Conservation (phyloP, 2,797 vertebrate genomes). For the Aldrovandia affinis region DNA sequence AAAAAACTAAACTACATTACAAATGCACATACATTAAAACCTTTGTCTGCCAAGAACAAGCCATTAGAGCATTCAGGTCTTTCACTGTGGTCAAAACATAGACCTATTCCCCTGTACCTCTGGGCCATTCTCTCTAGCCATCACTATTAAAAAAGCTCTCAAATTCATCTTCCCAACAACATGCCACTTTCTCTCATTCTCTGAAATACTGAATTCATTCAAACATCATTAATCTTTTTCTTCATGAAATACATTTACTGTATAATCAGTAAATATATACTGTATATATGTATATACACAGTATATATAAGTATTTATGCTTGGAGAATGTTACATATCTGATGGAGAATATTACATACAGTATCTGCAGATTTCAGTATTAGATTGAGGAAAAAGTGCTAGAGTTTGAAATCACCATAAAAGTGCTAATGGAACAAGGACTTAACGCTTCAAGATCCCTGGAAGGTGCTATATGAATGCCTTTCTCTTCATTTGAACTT, state of each 20-base stretch:
- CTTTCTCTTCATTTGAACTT: background rate
- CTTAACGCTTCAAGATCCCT: background rate
- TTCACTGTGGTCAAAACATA: background rate
- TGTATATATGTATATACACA: no score
- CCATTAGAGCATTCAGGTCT: background rate
- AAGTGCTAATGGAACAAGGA: background rate
- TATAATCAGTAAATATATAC: background rate
- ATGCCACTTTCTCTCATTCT: background rate
- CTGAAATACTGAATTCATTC: background rate
- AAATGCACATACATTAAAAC: background rate
- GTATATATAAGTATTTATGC: background rate
- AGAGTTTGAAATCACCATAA: background rate
- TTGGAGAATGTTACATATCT: background rate
- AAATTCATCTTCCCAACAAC: background rate
- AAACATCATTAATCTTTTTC: background rate
- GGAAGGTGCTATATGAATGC: background rate
- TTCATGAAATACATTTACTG: background rate
- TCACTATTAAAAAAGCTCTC: background rate
- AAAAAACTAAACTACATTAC: background rate
- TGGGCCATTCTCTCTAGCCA: background rate
- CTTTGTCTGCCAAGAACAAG: background rate
- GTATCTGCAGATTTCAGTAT: background rate
- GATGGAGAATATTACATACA: no score
- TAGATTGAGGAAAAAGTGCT: background rate
- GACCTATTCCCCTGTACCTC: background rate